Base-by-base conservation (phyloP, 2,113 vertebrate species). In the Leucopsar rothschildi region DNA sequence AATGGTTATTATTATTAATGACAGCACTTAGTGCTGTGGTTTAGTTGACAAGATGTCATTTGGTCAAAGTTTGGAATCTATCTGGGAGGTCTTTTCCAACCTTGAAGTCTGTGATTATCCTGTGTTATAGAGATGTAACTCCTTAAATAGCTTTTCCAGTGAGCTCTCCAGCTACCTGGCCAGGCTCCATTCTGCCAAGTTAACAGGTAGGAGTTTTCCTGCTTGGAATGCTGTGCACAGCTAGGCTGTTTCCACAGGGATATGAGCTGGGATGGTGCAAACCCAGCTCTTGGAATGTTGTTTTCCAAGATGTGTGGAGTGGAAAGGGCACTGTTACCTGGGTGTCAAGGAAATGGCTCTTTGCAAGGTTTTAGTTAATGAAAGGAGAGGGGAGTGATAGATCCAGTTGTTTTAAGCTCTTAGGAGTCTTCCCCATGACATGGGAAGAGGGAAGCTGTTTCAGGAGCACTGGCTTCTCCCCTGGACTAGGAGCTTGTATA, bases 381-480 rank as follows among this genome's bases (percentile, higher is more conserved):
- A 65, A 57, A 40, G 49, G 23, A 33, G 22, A 39, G 49, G 33
- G 56, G 39, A 16, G 8, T 20, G 66, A 6, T 4, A 3, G 44
- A 64, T 87, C 22, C 20, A 12, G 0, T 35, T 73, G 22, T 39
- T 70, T 45, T 35, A 12, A 55, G 19, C 7, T 49, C 60, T 21
- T 35, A 20, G 33, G 31, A 66, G 15, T 31, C 27, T 72, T 12
- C 23, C 37, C 29, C 0, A 0, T 8, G 44, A 9, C 4, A 2
- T 12, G 35, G 33, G 35, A 33, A 10, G 15, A 7, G 65, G 23
- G 60, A 8, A 8, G n/a, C 44, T n/a, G 19, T 78, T 55, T 53
- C 35, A 77, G 63, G 25, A 61, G 39, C 37, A 12, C 18, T 19
- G 47, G 21, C 33, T 69, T 44, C 50, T 52, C 2, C 27, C 22